These are phyloP conservation scores for Notodonta dromedarius DNA, from an alignment of 2,888 invertebrate species.

Conservation along the genomic window DNA sequence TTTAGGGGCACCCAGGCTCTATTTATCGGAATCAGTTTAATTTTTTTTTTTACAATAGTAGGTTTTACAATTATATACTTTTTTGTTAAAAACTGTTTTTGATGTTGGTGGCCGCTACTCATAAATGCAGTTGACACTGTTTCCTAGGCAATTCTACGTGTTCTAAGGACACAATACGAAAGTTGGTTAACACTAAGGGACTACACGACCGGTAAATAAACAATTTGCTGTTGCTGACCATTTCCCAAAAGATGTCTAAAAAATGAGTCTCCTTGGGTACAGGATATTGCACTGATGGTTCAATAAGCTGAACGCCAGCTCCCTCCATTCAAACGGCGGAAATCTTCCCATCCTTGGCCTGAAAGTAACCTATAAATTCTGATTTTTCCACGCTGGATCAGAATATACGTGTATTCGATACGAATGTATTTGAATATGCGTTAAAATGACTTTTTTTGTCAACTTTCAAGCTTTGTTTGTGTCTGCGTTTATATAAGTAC, in stretches of 20 bases:
- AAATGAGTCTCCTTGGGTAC: slow-evolving; percentile 50
- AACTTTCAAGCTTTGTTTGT: too few species aligned
- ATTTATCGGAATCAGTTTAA: too few species aligned
- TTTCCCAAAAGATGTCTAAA: slow-evolving; percentile 47
- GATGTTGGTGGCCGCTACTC: too few species aligned
- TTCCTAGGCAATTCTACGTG: too few species aligned
- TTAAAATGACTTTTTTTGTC: slow-evolving; percentile 7
- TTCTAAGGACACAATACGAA: too few species aligned
- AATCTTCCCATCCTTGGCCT: slow-evolving; percentile 29
- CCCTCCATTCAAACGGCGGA: slow-evolving; percentile 31
- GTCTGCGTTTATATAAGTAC: too few species aligned
- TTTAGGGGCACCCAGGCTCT: too few species aligned
- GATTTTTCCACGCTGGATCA: slow-evolving; percentile 13
- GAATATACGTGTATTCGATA: slow-evolving; percentile 8
- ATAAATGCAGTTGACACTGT: too few species aligned
- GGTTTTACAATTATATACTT: too few species aligned
- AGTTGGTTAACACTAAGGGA: too few species aligned
- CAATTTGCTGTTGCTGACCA: slow-evolving; percentile 41
- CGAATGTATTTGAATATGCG: slow-evolving; percentile 20
- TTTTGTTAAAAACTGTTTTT: too few species aligned
- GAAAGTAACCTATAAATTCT: slow-evolving; percentile 28
- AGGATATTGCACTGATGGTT: slow-evolving; percentile 58
- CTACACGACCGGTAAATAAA: slow-evolving; percentile 34
- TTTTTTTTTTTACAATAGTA: too few species aligned
- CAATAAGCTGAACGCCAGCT: slow-evolving; percentile 36